These are phyloP conservation scores for Sepiola atlantica DNA, from an alignment of 2,888 invertebrate genomes.

Conservation along the genomic window DNA sequence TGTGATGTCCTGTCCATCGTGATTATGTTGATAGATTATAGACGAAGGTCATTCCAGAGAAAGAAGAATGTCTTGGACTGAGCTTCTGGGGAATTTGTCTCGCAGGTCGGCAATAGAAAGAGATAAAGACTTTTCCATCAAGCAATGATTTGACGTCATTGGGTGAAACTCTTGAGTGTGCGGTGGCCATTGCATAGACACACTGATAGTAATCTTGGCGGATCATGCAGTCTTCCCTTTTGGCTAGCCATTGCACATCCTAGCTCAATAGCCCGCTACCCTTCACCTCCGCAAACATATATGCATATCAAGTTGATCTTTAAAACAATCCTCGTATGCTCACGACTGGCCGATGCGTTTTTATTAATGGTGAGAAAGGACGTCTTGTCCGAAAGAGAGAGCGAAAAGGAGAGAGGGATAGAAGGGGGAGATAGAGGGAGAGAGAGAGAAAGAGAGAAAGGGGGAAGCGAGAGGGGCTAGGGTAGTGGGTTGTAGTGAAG, in stretches of 20 bases:
- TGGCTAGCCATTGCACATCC: background rate
- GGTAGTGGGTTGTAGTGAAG: too few relatives aligned
- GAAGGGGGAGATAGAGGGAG: too few relatives aligned
- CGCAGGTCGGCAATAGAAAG: background rate
- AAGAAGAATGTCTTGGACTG: background rate
- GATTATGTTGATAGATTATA: background rate
- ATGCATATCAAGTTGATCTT: background rate
- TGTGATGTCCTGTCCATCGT: background rate
- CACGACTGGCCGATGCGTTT: background rate
- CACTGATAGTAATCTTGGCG: background rate
- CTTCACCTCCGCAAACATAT: background rate
- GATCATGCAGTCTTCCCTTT: background rate
- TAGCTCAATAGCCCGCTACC: background rate
- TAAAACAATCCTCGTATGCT: background rate
- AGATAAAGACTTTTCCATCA: background rate
- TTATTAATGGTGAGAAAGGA: background rate
- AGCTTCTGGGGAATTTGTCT: background rate
- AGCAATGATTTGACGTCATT: background rate
- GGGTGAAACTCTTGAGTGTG: background rate
- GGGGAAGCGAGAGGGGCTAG: too few relatives aligned
- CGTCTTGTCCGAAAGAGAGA: background rate
- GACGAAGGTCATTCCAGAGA: background rate
- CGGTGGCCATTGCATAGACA: background rate
- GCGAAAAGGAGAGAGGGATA: too few relatives aligned
- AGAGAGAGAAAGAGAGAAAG: too few relatives aligned